phyloP scores from a whole-genome alignment of 1,140 invertebrate species.

The Drosophila bifasciata region DNA sequence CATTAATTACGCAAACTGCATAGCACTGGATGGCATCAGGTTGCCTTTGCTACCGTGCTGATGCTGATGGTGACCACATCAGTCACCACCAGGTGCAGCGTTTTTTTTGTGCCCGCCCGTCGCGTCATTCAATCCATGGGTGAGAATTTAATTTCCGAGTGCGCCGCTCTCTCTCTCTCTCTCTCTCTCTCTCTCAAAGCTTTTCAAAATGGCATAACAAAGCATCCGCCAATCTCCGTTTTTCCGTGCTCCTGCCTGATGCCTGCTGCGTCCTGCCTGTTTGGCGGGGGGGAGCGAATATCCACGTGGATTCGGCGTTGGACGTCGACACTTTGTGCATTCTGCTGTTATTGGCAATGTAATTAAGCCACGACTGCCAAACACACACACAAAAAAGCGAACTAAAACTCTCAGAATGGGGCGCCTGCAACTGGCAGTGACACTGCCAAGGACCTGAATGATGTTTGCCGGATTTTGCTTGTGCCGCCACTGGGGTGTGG shows the following conservation, averaged over 20 bases:
- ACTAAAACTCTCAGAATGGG: not conserved
- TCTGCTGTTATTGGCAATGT: conserved; percentile 34
- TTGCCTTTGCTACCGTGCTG: no score
- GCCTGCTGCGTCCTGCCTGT: not conserved
- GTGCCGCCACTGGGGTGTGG: conserved; percentile 40
- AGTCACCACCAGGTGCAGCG: no score
- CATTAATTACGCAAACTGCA: no score
- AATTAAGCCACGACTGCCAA: conserved; percentile 32
- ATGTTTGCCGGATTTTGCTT: not conserved
- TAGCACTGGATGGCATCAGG: no score
- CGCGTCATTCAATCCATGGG: conserved; percentile 1
- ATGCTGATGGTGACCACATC: no score
- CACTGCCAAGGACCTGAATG: no score
- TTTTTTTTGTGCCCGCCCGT: not conserved
- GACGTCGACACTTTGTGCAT: not conserved
- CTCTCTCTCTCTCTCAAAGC: no score
- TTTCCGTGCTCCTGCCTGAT: not conserved
- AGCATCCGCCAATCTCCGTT: not conserved
- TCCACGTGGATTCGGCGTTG: not conserved
- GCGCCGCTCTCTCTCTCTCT: no score
- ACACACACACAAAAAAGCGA: not conserved
- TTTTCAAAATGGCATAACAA: conserved; percentile 23
- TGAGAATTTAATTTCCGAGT: conserved; percentile 39
- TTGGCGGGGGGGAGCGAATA: no score
- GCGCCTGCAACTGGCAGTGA: no score